Base-by-base conservation (phyloP, 35 echinoderm and acorn worm species). In the Strongylocentrotus purpuratus region DNA sequence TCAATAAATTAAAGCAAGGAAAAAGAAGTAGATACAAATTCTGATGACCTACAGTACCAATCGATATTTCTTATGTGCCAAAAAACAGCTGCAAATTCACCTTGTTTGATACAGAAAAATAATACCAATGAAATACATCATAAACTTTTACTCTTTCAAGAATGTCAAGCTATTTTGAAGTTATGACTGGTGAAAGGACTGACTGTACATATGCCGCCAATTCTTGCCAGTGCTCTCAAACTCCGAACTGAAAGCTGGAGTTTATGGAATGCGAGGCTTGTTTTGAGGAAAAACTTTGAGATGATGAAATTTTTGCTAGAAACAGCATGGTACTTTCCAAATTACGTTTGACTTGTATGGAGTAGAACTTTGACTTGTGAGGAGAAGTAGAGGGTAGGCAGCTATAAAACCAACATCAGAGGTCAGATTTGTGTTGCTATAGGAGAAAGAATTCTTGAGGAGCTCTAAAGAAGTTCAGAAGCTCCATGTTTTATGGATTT, bases 351-450 rank as follows among this genome's bases (percentile, higher is more conserved):
- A 89, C 87, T 46, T 46, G 65, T 78, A 28, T 78, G 20, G 65
- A 78, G 65, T 78, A 0, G 65, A 78, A 17, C 52, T 11, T 59
- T 59, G 52, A 59, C 52, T 59, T 59, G 17, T 59, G 9, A 87
- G 86, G 31, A 31, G 33, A 31, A 87, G 86, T 10, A 35, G 33
- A 28, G 35, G 35, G 35, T 41, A 41, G 45, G 32, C 87, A 45
- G 87, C 33, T 22, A 46, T 89, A 89, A 89, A 89, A 89, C n/a
- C 87, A 89, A 89, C 87, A 89, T 89, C 31, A 5, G 87, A 89
- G 87, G 87, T 89, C 87, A 89, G 13, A 35, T 89, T 89, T 46
- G 25, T 89, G 87, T 89, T 89, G 87, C 87, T 46, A 89, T 28
- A 89, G 87, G 87, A 32, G 87, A 89, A 46, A 45, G 45, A 78